phyloP scores from a whole-genome alignment of 2,113 vertebrate species.

The Notothenia rossii region DNA sequence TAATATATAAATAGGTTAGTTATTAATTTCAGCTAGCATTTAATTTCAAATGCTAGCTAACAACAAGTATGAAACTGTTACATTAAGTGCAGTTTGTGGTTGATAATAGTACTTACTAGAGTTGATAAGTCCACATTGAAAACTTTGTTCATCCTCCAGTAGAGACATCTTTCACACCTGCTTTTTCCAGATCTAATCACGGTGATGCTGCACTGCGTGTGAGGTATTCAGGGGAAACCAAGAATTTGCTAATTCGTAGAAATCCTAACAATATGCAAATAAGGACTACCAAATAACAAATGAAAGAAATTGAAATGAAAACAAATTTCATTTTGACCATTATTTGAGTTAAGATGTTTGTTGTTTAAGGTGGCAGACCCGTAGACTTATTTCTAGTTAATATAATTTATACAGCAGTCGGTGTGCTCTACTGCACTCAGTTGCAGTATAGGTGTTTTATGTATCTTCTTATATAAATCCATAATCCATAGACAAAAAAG shows the following conservation, averaged over 20 bases:
- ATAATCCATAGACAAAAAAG: no score
- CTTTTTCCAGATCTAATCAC: background rate
- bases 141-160: background rate
- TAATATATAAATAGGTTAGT: background rate
- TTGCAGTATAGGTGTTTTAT: no score
- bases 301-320: no score
- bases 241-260: background rate
- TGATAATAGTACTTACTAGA: background rate
- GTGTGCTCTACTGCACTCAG: no score
- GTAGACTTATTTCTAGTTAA: no score
- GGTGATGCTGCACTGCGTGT: background rate
- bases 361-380: background rate
- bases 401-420: no score
- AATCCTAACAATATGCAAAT: background rate
- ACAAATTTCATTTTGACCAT: no score
- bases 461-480: no score
- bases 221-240: background rate
- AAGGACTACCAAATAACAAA: background rate
- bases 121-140: background rate
- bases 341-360: background rate
- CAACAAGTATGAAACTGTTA: background rate
- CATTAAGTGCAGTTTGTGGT: background rate
- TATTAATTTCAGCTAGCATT: background rate
- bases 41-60: background rate
- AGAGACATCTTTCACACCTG: background rate